Evolutionary conservation across 2,888 invertebrate species (phyloP), one percentile per base, ranked within the genome.

Genomic region (Ormia ochracea): DNA sequence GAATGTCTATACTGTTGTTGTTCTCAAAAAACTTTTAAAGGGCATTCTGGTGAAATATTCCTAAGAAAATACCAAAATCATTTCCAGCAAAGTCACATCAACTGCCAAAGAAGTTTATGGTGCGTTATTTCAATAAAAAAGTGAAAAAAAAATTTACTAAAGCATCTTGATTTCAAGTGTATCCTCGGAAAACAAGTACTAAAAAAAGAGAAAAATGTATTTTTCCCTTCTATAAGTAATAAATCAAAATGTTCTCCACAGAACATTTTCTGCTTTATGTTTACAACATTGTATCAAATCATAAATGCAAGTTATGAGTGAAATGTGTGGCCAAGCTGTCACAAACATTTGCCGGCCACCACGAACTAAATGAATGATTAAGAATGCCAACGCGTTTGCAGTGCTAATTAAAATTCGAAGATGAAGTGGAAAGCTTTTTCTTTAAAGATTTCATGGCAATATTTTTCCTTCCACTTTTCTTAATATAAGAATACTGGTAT

Each of bases 321-420:
- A 58, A 69, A 54, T 54, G 33, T 41, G 38, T 56, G 54, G 38
- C 36, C 48, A 33, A 73, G 9, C 43, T 59, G 74, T 65, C 65
- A 48, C 4, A 63, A 56, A 56, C 63, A 69, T 63, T 52, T 56
- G 21, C 1, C 31, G 19, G 12, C 48, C 45, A 45, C 5, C 12
- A 23, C 23, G 45, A 0, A 21, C 21, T 5, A 1, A 21, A n/a
- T 12, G 12, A 23, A 21, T 45, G 23, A 12, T 4, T 7, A 10
- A 21, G 45, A 12, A 4, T 50, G 12, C 31, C 38, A 50, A 54
- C 31, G 21, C 31, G 10, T 58, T 41, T 66, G 59, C 38, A 41
- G 26, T 58, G 41, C 23, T 74, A 50, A 65, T 54, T n/a, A 65
- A 59, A 69, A 38, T 4, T 2, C 19, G 33, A 56, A 54, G 14